phyloP scores from a whole-genome alignment of 2,797 vertebrate genomes.

The Ceryle rudis region DNA sequence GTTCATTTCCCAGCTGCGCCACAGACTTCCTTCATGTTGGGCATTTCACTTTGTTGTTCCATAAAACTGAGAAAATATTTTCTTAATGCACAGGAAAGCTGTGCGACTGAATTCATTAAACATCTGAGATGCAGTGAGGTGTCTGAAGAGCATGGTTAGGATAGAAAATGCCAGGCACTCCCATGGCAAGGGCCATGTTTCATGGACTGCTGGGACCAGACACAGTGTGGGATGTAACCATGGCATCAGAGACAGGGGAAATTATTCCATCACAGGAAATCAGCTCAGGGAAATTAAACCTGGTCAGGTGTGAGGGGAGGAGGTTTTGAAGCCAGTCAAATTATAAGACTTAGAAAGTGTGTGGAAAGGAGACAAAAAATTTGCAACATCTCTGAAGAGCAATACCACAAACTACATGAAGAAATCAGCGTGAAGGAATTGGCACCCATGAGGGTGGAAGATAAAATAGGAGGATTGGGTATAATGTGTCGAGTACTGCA shows the following conservation, averaged over 20 bases:
- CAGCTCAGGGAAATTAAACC: neutral
- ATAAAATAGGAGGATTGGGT: neutral
- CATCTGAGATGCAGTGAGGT: neutral
- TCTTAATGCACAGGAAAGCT: neutral
- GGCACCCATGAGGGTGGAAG: neutral
- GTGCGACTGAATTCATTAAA: neutral
- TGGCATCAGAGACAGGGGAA: neutral
- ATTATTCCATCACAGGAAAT: neutral
- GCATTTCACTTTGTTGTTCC: neutral
- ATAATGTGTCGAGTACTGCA: neutral
- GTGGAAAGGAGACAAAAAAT: neutral
- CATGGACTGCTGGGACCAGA: neutral
- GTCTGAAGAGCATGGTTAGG: neutral
- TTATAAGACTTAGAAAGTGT: neutral
- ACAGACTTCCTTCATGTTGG: neutral
- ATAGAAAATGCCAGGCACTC: neutral
- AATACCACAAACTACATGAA: neutral
- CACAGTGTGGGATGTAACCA: rapidly evolving
- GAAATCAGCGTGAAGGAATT: neutral
- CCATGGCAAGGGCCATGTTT: neutral
- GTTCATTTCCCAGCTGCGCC: neutral
- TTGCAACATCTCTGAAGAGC: neutral
- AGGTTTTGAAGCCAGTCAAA: neutral
- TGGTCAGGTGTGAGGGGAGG: neutral
- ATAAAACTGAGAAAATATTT: neutral